These are phyloP conservation scores for Matsumyia berberina DNA, from an alignment of 2,888 invertebrate genomes.

Conservation along the genomic window DNA sequence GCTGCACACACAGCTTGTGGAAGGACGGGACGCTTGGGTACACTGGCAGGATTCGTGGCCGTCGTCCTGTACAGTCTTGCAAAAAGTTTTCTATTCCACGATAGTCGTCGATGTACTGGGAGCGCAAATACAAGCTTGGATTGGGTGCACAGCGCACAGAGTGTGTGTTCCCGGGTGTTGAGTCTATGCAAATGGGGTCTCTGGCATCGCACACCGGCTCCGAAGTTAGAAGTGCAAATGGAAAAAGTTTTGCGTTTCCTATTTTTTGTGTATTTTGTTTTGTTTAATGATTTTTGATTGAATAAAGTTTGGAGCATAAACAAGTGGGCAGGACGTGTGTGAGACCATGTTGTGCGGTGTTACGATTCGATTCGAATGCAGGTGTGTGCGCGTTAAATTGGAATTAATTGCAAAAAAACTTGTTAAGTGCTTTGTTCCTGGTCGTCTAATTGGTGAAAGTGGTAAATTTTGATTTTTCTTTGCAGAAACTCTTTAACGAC, in stretches of 20 bases:
- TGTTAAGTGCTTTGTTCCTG: constrained; percentile 28
- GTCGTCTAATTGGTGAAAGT: constrained; percentile 12
- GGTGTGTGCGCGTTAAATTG: constrained; percentile 22
- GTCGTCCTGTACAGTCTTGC: constrained; percentile 21
- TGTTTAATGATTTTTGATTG: constrained; percentile 69
- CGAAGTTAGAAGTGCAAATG: constrained; percentile 53
- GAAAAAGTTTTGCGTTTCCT: constrained; percentile 40
- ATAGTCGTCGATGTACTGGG: constrained; percentile 9
- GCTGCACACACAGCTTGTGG: not conserved
- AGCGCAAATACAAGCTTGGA: constrained; percentile 14
- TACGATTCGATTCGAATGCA: not conserved
- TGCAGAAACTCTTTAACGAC: too few relatives aligned
- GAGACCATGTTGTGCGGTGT: constrained; percentile 1
- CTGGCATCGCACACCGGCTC: constrained; percentile 2
- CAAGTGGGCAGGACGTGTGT: constrained; percentile 21
- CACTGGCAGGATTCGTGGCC: constrained; percentile 9
- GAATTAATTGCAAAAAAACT: constrained; percentile 55
- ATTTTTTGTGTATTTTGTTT: constrained; percentile 41
- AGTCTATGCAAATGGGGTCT: constrained; percentile 44
- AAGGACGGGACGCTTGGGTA: not conserved
- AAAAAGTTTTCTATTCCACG: constrained; percentile 31
- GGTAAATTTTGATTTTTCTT: not conserved
- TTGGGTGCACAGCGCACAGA: constrained; percentile 27
- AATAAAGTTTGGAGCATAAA: constrained; percentile 55
- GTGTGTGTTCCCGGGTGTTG: constrained; percentile 18